A percentile compares a stretch with the other conserved stretches of the same genome.
phyloP scores from a whole-genome alignment of 2,797 vertebrate genomes.

The Buphagus erythrorhynchus region DNA sequence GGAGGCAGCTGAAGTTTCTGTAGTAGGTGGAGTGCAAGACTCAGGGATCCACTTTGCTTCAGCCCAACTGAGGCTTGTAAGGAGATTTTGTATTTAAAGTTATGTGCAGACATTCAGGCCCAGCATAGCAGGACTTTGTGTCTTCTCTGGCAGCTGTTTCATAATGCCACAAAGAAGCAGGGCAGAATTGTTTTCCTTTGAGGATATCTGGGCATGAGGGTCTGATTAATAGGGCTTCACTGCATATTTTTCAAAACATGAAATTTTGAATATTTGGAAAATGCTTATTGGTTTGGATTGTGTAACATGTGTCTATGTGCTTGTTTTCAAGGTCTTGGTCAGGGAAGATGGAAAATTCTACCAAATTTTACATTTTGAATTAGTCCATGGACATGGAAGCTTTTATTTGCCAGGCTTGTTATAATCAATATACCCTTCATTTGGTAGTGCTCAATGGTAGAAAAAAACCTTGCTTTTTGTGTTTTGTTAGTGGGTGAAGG shows the following conservation, averaged over 20 bases:
- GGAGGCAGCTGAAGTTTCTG: not conserved
- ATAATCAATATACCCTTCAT: not conserved
- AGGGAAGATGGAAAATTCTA: not conserved
- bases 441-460: not conserved
- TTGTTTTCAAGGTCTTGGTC: not conserved
- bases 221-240: not conserved
- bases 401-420: not conserved
- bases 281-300: not conserved
- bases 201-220: not conserved
- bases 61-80: not conserved
- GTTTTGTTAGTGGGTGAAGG: not conserved
- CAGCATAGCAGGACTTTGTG: not conserved
- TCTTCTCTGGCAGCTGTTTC: not conserved
- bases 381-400: not conserved
- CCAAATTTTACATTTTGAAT: not conserved
- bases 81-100: not conserved
- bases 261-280: not conserved
- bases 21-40: not conserved
- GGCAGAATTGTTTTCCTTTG: not conserved
- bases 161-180: not conserved
- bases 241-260: not conserved
- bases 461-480: not conserved
- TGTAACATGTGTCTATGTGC: accelerated
- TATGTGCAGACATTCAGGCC: not conserved
- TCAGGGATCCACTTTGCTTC: not conserved